These are phyloP conservation scores for Mantis religiosa DNA, from an alignment of 2,888 invertebrate genomes.

Conservation along the genomic window DNA sequence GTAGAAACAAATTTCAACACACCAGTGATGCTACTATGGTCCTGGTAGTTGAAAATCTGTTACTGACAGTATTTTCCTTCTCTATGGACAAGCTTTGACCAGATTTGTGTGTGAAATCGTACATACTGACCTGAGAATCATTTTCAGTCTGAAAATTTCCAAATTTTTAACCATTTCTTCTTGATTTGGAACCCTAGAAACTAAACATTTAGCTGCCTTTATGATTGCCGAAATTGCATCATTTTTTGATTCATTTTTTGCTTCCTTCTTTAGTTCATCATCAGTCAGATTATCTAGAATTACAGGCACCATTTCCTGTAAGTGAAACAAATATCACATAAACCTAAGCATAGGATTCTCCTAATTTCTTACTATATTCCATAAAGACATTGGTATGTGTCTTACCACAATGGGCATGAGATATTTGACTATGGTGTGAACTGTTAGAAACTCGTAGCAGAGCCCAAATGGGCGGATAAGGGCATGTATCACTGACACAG, in stretches of 20 bases:
- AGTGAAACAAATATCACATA: conserved; percentile 22
- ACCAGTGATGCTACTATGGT: no score
- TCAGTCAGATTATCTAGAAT: conserved; percentile 89
- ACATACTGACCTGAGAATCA: conserved; percentile 66
- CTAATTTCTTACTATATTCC: background rate
- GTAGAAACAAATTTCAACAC: no score
- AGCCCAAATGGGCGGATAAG: conserved; percentile 87
- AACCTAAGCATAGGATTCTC: background rate
- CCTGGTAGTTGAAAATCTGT: no score
- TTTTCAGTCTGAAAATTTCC: conserved; percentile 92
- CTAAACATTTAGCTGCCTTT: conserved; percentile 85
- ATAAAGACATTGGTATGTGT: conserved; percentile 30
- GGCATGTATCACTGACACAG: conserved; percentile 73
- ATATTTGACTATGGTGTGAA: conserved; percentile 85
- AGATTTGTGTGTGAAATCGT: no score
- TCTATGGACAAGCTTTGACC: no score
- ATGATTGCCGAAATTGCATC: conserved; percentile 94
- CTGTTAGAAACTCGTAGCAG: conserved; percentile 86
- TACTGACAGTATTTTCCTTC: no score
- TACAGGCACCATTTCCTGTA: conserved; percentile 82
- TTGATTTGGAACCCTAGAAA: conserved; percentile 76
- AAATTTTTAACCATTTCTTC: conserved; percentile 77
- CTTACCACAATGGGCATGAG: conserved; percentile 86
- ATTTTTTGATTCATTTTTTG: conserved; percentile 92
- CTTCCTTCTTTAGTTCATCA: conserved; percentile 92